phyloP scores from a whole-genome alignment of 2,113 vertebrate genomes.

The Phylloscopus trochilus region DNA sequence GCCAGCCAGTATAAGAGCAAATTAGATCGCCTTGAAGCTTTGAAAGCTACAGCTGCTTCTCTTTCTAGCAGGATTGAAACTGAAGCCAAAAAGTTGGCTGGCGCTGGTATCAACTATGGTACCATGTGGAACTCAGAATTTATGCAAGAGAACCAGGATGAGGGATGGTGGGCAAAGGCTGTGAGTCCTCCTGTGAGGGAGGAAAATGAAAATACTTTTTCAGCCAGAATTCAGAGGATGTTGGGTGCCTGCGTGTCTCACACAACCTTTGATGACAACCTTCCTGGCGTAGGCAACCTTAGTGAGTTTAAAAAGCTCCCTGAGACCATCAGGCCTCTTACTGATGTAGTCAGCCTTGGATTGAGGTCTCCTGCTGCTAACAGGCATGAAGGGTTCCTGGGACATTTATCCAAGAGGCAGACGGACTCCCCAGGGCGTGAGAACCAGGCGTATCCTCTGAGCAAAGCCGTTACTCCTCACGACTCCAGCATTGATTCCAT shows the following conservation, averaged over 20 bases:
- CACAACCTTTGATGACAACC: conserved; percentile 74
- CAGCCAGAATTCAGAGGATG: conserved; percentile 79
- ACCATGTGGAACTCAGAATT: conserved; percentile 66
- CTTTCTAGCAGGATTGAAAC: conserved; percentile 90
- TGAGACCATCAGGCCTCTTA: conserved; percentile 68
- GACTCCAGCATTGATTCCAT: conserved; percentile 86
- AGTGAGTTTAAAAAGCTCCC: conserved; percentile 78
- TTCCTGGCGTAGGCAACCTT: conserved; percentile 83
- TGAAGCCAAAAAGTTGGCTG: conserved; percentile 88
- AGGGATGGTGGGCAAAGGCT: conserved; percentile 69
- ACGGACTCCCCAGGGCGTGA: conserved; percentile 29
- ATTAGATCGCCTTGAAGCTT: conserved; percentile 85
- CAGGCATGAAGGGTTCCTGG: conserved; percentile 59
- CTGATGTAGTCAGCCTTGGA: conserved; percentile 56
- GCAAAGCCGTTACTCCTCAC: conserved; percentile 27
- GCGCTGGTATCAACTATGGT: conserved; percentile 79
- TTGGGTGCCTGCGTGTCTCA: conserved; percentile 75
- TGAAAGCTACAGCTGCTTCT: conserved; percentile 93
- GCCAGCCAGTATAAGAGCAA: conserved; percentile 75
- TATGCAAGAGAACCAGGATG: conserved; percentile 52
- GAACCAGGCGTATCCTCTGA: conserved; percentile 15
- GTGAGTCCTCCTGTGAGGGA: conserved; percentile 81
- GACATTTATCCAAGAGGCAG: conserved; percentile 60
- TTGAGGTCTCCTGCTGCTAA: conserved; percentile 49
- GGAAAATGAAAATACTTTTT: conserved; percentile 71